phyloP scores from a whole-genome alignment of 1,140 invertebrate species.

The Teleopsis dalmanni region DNA sequence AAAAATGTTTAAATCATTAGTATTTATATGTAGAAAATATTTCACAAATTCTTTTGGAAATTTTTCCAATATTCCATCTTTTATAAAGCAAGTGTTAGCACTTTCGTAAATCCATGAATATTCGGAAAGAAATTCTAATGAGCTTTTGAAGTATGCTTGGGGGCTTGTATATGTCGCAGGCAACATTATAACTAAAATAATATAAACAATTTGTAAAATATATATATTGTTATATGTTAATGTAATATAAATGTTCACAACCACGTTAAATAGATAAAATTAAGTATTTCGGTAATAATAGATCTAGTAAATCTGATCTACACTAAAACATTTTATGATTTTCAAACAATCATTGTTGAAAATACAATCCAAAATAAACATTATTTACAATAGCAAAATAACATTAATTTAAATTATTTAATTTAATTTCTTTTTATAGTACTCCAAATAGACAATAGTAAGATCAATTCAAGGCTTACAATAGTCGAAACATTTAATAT shows the following conservation, averaged over 20 bases:
- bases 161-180: slow-evolving; percentile 17
- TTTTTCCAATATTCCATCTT: slow-evolving; percentile 47
- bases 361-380: not conserved
- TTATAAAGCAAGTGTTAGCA: slow-evolving; percentile 59
- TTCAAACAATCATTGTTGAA: not conserved
- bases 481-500: too few species aligned
- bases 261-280: not conserved
- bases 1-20: slow-evolving; percentile 39
- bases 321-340: not conserved
- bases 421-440: too few species aligned
- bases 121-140: slow-evolving; percentile 51
- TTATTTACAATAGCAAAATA: too few species aligned
- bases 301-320: not conserved
- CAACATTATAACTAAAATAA: slow-evolving; percentile 24
- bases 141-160: slow-evolving; percentile 51
- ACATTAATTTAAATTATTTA: too few species aligned
- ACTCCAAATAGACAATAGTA: too few species aligned
- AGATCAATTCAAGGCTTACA: too few species aligned
- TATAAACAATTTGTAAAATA: not conserved
- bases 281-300: not conserved
- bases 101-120: slow-evolving; percentile 60
- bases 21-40: slow-evolving; percentile 43
- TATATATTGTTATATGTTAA: too few species aligned
- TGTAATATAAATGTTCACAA: not conserved
- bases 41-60: slow-evolving; percentile 51